Conservation (phyloP, 2,797 vertebrate genomes). For the Esox masquinongy region DNA sequence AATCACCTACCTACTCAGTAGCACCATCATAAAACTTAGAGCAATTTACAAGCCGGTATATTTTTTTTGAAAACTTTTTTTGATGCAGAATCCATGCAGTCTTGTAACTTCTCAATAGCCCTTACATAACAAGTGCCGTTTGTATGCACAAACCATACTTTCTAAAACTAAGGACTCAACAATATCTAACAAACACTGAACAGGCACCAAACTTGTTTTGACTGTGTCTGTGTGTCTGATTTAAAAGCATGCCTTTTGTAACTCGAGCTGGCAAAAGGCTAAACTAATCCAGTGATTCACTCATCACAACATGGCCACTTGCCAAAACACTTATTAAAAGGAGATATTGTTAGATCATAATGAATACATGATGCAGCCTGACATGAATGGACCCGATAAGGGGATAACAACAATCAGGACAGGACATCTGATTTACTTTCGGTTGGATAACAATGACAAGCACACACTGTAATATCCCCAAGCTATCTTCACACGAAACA, state of each 20-base stretch:
- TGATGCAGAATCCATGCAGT: not conserved
- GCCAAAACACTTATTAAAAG: not conserved
- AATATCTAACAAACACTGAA: not conserved
- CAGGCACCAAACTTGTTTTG: conserved; percentile 1
- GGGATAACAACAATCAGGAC: too few relatives aligned
- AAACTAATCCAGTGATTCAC: not conserved
- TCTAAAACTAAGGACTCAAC: not conserved
- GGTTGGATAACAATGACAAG: too few relatives aligned
- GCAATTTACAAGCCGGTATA: not conserved
- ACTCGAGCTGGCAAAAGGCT: not conserved
- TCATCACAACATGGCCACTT: not conserved
- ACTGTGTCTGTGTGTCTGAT: not conserved
- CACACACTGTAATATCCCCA: too few relatives aligned
- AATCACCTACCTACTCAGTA: not conserved
- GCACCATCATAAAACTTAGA: not conserved
- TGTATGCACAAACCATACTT: not conserved
- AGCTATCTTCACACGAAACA: not conserved
- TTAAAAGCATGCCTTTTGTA: conserved; percentile 1
- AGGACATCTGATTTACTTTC: too few relatives aligned
- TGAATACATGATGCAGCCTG: not conserved
- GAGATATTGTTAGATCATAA: not conserved
- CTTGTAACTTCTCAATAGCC: not conserved
- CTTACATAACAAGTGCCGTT: not conserved
- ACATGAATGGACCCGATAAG: not conserved
- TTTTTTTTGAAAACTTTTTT: not conserved